Base-by-base conservation (phyloP, 2,113 vertebrate genomes). In the Andinoacara biseriatus region DNA sequence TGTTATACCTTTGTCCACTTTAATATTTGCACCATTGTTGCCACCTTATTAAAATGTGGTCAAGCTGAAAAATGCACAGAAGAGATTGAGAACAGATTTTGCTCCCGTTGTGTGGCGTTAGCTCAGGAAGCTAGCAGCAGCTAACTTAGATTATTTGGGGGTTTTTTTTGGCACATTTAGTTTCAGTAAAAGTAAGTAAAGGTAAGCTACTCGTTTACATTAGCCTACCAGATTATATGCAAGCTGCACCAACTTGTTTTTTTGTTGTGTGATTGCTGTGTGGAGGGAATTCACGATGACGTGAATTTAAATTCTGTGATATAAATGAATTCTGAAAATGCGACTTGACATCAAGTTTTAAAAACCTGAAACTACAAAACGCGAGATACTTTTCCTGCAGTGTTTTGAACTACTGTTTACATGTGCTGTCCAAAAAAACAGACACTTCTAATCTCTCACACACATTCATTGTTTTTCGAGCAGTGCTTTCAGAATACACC, bases 401-500 rank as follows among this genome's bases (percentile, higher is more conserved):
- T 8, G 56, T 35, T 58, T 24, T 26, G 17, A 82, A 54, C 24
- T 9, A 49, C 35, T 56, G 54, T 60, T 87, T 38, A 52, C 49
- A 69, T 5, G 40, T 69, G 63, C 9, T 29, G 54, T 59, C 65
- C 79, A 46, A 81, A 87, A 26, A 77, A 52, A 33, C 52, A 60
- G 24, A 22, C 17, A 58, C 79, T 67, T 84, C n/a, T 78, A 87
- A 87, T 89, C 83, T 75, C 78, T 43, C 40, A 81, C 56, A 72
- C 81, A 79, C 79, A 69, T 49, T 54, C 38, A 83, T 86, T 86
- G 87, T 90, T 72, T 89, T 89, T 86, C 2, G 9, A 72, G 83
- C 80, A 46, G 78, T 24, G 81, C 82, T 88, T 81, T 59, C 83
- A 90, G 87, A 89, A 91, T 87, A 90, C 90, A 86, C 84, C 61